Conservation (phyloP, 2,888 invertebrate genomes). For the Abscondita cerata region DNA sequence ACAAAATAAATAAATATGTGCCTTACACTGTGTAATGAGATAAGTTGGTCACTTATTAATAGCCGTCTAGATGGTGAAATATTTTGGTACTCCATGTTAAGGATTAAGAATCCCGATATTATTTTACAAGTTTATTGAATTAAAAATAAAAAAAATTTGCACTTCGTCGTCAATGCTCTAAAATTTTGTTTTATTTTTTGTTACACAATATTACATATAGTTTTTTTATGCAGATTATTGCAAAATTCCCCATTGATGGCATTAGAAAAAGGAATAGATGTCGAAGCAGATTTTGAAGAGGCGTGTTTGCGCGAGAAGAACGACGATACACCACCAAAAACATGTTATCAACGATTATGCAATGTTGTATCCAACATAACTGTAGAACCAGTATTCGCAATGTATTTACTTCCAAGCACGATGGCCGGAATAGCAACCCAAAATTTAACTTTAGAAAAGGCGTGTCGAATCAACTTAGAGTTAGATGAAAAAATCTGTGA, state of each 20-base stretch:
- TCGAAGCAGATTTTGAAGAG: constrained; percentile 46
- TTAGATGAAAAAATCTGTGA: constrained; percentile 58
- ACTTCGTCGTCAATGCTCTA: too few species aligned
- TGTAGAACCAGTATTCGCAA: constrained; percentile 70
- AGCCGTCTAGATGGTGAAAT: too few species aligned
- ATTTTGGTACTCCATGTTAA: too few species aligned
- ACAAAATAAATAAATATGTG: too few species aligned
- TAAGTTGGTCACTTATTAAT: too few species aligned
- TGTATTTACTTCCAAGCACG: constrained; percentile 65
- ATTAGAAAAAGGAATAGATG: constrained; percentile 54
- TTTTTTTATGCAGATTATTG: constrained; percentile 53
- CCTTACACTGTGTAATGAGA: too few species aligned
- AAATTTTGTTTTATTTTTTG: constrained; percentile 7
- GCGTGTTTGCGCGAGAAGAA: constrained; percentile 56
- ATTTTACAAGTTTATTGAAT: too few species aligned
- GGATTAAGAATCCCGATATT: too few species aligned
- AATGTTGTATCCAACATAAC: constrained; percentile 64
- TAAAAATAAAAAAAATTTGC: too few species aligned
- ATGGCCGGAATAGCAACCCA: constrained; percentile 57
- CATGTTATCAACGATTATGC: background rate
- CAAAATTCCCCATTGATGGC: constrained; percentile 35
- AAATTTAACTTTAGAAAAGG: constrained; percentile 64
- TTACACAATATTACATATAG: constrained; percentile 27
- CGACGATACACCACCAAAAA: constrained; percentile 24
- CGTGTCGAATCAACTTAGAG: constrained; percentile 62